Evolutionary conservation across 2,797 vertebrate genomes (phyloP).

Genomic region (Sitta carolinensis): DNA sequence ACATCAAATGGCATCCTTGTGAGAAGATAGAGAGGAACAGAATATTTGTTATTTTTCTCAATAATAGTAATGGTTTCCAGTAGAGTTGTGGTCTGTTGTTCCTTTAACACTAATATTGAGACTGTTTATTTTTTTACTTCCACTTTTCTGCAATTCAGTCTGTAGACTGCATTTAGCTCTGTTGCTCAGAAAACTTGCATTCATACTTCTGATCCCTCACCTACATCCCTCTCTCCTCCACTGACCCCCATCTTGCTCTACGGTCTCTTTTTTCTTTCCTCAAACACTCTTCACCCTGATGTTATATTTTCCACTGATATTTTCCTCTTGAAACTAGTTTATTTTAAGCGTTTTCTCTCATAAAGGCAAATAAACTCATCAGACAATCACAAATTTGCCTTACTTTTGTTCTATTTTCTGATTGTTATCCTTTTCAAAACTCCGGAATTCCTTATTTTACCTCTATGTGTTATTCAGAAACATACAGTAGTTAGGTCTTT

Average conservation of each 20-base stretch:
- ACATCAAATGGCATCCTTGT: background rate
- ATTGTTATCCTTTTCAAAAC: background rate
- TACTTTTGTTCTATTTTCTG: background rate
- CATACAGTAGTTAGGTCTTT: accelerated
- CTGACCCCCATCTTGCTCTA: background rate
- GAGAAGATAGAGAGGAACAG: background rate
- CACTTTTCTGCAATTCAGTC: background rate
- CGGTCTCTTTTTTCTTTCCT: background rate
- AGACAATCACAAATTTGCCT: background rate
- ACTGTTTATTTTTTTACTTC: background rate
- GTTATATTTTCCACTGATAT: background rate
- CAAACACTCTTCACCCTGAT: background rate
- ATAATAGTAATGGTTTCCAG: background rate
- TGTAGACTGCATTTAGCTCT: background rate
- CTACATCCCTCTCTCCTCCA: background rate
- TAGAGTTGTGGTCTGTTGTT: background rate
- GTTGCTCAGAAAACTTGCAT: background rate
- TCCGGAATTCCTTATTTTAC: background rate
- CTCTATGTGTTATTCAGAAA: background rate
- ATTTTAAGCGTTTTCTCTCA: background rate
- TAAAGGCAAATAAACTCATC: background rate
- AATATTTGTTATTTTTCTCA: background rate
- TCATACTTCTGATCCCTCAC: background rate
- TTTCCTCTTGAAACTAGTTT: background rate
- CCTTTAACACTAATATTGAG: background rate